Evolutionary conservation across 1,140 invertebrate genomes (phyloP).

Genomic region (Drosophila trapezifrons): DNA sequence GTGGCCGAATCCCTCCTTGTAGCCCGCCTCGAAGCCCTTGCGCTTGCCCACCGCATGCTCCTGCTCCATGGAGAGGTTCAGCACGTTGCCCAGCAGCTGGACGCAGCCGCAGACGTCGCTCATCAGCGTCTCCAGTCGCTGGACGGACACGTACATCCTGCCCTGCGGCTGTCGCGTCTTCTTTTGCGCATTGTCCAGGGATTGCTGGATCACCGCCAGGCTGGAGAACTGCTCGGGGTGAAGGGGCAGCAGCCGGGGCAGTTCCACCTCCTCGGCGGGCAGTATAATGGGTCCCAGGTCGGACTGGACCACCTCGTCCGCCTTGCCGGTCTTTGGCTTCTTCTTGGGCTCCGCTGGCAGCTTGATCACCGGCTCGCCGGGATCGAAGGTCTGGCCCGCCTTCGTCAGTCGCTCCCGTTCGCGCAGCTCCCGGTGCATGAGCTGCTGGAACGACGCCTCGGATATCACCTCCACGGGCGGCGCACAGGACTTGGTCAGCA

Average conservation of each 20-base stretch:
- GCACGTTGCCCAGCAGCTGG: conserved; percentile 53
- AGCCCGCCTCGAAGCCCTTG: conserved; percentile 60
- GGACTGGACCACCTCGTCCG: conserved; percentile 22
- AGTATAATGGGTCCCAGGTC: conserved; percentile 37
- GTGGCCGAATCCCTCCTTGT: conserved; percentile 61
- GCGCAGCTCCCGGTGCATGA: conserved; percentile 37
- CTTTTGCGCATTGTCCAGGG: conserved; percentile 24
- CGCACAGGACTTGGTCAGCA: conserved; percentile 44
- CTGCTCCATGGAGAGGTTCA: conserved; percentile 71
- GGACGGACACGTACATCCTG: conserved; percentile 30
- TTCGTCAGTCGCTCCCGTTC: conserved; percentile 44
- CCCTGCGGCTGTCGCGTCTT: conserved; percentile 20
- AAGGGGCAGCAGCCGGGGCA: conserved; percentile 47
- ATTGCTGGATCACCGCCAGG: conserved; percentile 46
- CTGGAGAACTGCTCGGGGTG: conserved; percentile 56
- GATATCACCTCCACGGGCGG: conserved; percentile 60
- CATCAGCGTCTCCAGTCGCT: conserved; percentile 36
- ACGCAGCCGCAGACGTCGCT: conserved; percentile 47
- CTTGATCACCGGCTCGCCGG: conserved; percentile 1
- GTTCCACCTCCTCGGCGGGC: conserved; percentile 18
- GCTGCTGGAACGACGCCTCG: conserved; percentile 22
- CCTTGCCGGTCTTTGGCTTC: not conserved
- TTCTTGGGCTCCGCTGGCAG: conserved; percentile 3
- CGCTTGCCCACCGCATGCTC: conserved; percentile 57
- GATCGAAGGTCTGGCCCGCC: conserved; percentile 18